A percentile compares a stretch with the other conserved stretches of the same genome.
These are phyloP conservation scores for Bolborhynchus lineola DNA, from an alignment of 2,113 vertebrate species.

Conservation along the genomic window DNA sequence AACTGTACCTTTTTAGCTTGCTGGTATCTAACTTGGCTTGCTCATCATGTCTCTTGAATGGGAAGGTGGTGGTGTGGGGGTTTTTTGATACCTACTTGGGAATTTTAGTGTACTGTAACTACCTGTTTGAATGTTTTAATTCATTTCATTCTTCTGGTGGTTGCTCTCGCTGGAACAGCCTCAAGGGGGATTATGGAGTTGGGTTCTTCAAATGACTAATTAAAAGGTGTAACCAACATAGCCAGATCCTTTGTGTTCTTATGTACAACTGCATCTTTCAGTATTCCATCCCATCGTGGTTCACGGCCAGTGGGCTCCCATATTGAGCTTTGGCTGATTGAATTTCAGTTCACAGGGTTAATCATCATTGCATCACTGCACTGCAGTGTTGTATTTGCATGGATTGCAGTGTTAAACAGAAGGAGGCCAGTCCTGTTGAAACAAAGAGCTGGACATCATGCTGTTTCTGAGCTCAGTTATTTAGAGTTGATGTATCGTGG, in stretches of 20 bases:
- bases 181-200: background rate
- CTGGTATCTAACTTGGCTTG: background rate
- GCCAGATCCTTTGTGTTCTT: background rate
- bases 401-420: background rate
- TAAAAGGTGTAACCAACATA: background rate
- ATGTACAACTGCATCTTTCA: background rate
- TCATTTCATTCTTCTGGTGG: background rate
- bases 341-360: constrained; percentile 4
- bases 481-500: background rate
- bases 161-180: background rate
- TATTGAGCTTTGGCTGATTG: background rate
- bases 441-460: background rate
- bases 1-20: background rate
- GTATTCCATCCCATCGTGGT: background rate
- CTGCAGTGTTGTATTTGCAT: background rate
- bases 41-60: background rate
- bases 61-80: background rate
- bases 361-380: background rate
- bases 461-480: background rate
- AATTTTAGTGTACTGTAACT: background rate
- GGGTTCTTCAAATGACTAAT: background rate
- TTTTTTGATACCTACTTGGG: background rate
- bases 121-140: background rate
- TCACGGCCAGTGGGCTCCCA: background rate
- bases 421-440: background rate